These are phyloP conservation scores for Phainopepla nitens DNA, from an alignment of 2,113 vertebrate species.

Conservation along the genomic window DNA sequence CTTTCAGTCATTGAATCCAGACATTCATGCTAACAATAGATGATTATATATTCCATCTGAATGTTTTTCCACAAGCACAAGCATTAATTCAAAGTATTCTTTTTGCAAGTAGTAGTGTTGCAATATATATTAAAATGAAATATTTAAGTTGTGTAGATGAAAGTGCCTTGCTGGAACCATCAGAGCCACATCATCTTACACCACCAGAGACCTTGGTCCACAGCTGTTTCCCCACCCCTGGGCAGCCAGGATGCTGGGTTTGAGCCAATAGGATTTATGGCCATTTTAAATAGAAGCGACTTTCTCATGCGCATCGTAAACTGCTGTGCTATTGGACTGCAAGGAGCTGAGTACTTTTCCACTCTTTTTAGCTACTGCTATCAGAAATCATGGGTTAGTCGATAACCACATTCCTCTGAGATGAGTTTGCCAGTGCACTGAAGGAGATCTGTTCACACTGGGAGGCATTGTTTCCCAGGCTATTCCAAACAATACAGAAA, in stretches of 20 bases:
- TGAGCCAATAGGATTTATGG: conserved; percentile 1
- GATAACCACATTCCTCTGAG: conserved; percentile 44
- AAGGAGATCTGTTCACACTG: conserved; percentile 35
- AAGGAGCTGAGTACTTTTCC: conserved; percentile 45
- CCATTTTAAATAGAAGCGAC: conserved; percentile 21
- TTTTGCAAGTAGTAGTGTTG: background rate
- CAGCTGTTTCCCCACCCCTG: background rate
- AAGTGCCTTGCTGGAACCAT: background rate
- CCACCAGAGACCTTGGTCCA: background rate
- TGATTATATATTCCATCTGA: conserved; percentile 8
- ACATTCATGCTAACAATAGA: background rate
- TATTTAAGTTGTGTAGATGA: background rate
- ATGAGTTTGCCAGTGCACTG: conserved; percentile 34
- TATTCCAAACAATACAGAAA: conserved; percentile 54
- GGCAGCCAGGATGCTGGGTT: background rate
- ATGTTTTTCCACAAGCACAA: conserved; percentile 1
- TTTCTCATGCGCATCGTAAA: background rate
- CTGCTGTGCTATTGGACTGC: background rate
- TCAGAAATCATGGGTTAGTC: conserved; percentile 36
- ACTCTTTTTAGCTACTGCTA: conserved; percentile 40
- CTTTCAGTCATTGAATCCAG: conserved; percentile 39
- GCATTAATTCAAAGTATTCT: background rate
- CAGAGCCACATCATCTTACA: background rate
- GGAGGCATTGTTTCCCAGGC: conserved; percentile 49
- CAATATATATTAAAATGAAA: background rate